phyloP scores from a whole-genome alignment of 92 coral and sea anemone genomes.

The Palythoa grandis region DNA sequence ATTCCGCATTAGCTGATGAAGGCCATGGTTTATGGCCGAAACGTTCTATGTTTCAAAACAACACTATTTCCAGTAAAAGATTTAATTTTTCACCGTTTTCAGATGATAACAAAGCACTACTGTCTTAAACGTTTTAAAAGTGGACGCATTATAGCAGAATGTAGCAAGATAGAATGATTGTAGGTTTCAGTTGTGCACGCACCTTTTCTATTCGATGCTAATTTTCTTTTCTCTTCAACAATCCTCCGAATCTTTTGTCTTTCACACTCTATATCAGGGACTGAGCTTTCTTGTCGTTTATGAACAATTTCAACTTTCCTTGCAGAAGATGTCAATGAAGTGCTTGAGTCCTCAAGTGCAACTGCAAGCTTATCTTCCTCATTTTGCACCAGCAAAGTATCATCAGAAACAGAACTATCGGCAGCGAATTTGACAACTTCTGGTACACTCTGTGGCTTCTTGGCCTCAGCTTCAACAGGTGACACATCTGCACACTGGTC shows the following conservation, averaged over 20 bases:
- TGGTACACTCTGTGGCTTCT: background rate
- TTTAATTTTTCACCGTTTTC: no score
- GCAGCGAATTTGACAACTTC: conserved; percentile 34
- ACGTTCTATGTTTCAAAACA: no score
- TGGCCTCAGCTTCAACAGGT: background rate
- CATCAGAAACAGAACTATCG: conserved; percentile 43
- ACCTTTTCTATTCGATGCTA: conserved; percentile 16
- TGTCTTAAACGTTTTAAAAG: no score
- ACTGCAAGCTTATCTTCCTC: background rate
- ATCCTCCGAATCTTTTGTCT: conserved; percentile 1
- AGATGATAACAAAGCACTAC: no score
- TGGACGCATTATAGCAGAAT: no score
- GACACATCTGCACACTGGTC: background rate
- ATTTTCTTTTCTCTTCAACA: background rate
- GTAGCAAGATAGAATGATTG: background rate
- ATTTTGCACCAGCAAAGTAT: background rate
- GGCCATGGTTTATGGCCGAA: no score
- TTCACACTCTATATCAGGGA: background rate
- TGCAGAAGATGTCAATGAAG: background rate
- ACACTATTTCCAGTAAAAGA: no score
- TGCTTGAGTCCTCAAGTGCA: background rate
- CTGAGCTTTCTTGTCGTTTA: background rate
- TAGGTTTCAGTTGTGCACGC: background rate
- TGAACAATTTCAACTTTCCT: conserved; percentile 28
- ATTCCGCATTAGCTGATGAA: no score